Percentiles rank a stretch among this genome's conserved stretches.
Evolutionary conservation across 2,888 invertebrate genomes (phyloP).

Genomic region (Volucella zonaria): DNA sequence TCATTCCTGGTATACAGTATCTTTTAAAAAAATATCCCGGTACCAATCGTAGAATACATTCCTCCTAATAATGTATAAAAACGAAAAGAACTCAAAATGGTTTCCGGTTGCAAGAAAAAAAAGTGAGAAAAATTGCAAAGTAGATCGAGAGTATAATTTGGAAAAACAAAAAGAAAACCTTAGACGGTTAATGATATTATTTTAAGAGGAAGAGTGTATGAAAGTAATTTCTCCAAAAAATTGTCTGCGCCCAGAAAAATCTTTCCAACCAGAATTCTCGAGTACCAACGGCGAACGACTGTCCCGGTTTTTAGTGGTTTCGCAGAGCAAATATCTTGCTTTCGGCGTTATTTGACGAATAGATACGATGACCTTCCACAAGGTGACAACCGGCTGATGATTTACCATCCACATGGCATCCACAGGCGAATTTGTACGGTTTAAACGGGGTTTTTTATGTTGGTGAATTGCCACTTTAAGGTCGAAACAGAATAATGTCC

Average conservation of each 20-base stretch:
- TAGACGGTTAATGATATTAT: slow-evolving; percentile 61
- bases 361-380: slow-evolving; percentile 69
- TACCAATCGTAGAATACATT: too few species aligned
- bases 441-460: background rate
- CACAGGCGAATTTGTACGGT: slow-evolving; percentile 38
- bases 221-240: slow-evolving; percentile 43
- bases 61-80: too few species aligned
- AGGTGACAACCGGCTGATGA: slow-evolving; percentile 56
- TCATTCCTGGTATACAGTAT: too few species aligned
- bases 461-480: background rate
- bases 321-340: slow-evolving; percentile 48
- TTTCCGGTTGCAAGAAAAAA: slow-evolving; percentile 35
- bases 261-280: slow-evolving; percentile 59
- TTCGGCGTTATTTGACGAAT: slow-evolving; percentile 40
- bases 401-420: slow-evolving; percentile 51
- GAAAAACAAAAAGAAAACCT: slow-evolving; percentile 3
- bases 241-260: slow-evolving; percentile 41
- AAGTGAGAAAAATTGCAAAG: slow-evolving; percentile 6
- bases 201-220: slow-evolving; percentile 14
- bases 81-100: slow-evolving; percentile 45
- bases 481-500: background rate
- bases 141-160: background rate
- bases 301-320: slow-evolving; percentile 51
- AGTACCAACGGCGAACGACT: slow-evolving; percentile 68
- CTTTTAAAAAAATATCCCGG: too few species aligned